A percentile compares a stretch with the other conserved stretches of the same genome.
These are phyloP conservation scores for human DNA, from an alignment of 2,113 vertebrate genomes.

Conservation along the genomic window GRCh38 chr14:89924501-89925000, in stretches of 20 bases:
- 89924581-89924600: not conserved
- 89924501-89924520: not conserved
- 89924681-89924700: not conserved
- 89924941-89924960: not conserved
- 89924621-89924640: not conserved
- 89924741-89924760: not conserved
- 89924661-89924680: not conserved
- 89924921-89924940: not conserved
- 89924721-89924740: not conserved
- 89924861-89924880: not conserved
- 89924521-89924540: constrained; percentile 1
- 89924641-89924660: constrained; percentile 3
- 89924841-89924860: not conserved
- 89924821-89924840: constrained; percentile 21
- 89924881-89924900: not conserved
- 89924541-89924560: not conserved
- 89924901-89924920: not conserved
- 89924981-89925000: not conserved
- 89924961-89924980: not conserved
- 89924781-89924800: not conserved
- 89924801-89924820: constrained; percentile 11
- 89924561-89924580: constrained; percentile 14
- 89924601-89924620: not conserved
- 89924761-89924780: not conserved
- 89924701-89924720: not conserved